phyloP scores from a whole-genome alignment of 2,113 vertebrate species.

The Oryzias woworae region DNA sequence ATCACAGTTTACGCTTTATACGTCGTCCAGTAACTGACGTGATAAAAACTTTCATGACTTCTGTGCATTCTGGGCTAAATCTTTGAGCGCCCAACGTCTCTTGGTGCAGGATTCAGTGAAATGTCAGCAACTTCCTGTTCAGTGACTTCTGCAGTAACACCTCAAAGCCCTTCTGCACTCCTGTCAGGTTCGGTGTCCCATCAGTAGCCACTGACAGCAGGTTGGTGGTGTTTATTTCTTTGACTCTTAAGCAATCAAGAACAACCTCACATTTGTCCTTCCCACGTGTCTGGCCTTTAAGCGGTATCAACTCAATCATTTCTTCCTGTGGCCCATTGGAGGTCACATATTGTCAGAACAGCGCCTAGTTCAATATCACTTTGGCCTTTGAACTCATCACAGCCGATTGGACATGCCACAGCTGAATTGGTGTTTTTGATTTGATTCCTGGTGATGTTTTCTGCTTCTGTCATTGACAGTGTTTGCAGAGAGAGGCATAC shows the following conservation, averaged over 20 bases:
- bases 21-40: no score
- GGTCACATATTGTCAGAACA: no score
- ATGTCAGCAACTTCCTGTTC: conserved; percentile 10
- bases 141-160: conserved; percentile 29
- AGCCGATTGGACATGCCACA: not conserved
- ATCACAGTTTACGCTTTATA: no score
- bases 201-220: conserved; percentile 28
- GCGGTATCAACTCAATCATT: conserved; percentile 21
- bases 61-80: not conserved
- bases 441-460: conserved; percentile 40
- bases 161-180: conserved; percentile 49
- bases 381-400: conserved; percentile 17
- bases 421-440: conserved; percentile 38
- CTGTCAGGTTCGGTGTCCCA: conserved; percentile 46
- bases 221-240: conserved; percentile 20
- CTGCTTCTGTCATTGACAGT: conserved; percentile 46
- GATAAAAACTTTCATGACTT: no score
- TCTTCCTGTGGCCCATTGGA: conserved; percentile 25
- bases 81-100: conserved; percentile 4
- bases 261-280: conserved; percentile 27
- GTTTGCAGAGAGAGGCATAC: conserved; percentile 44
- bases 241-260: conserved; percentile 18
- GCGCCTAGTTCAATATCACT: conserved; percentile 22
- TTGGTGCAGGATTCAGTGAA: conserved; percentile 48
- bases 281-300: conserved; percentile 15